phyloP scores from a whole-genome alignment of 1,140 invertebrate species.

The Papilio helenus region DNA sequence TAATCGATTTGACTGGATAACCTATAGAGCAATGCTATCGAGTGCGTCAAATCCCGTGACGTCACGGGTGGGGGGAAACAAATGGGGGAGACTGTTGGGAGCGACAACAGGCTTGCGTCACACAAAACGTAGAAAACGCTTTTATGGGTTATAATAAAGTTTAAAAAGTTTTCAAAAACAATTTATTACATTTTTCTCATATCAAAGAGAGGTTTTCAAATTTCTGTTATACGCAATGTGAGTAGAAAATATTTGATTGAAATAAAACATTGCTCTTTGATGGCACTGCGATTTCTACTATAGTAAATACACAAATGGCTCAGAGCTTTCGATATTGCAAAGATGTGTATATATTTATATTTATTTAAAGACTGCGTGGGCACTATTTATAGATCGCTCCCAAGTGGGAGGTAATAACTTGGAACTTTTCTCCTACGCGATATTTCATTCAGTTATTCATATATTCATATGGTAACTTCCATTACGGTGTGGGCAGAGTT shows the following conservation, averaged over 20 bases:
- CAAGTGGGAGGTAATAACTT: conserved; percentile 40
- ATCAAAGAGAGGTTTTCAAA: too few relatives aligned
- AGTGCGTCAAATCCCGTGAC: conserved; percentile 56
- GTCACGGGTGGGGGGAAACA: conserved; percentile 50
- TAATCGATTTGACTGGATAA: conserved; percentile 39
- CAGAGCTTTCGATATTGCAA: conserved; percentile 22
- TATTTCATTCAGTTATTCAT: conserved; percentile 8
- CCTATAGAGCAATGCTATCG: conserved; percentile 47
- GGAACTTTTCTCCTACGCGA: conserved; percentile 35
- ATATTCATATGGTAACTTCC: conserved; percentile 7
- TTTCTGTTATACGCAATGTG: too few relatives aligned
- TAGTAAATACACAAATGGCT: background rate
- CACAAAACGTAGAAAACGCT: background rate
- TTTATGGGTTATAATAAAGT: too few relatives aligned
- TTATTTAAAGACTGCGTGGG: conserved; percentile 31
- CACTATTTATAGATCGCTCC: conserved; percentile 33
- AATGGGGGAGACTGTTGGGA: conserved; percentile 44
- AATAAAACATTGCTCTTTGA: background rate
- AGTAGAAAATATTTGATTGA: background rate
- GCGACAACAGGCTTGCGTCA: conserved; percentile 38
- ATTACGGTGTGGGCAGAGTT: conserved; percentile 2
- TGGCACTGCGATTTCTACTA: background rate
- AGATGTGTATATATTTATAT: conserved; percentile 10
- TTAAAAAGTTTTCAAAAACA: too few relatives aligned
- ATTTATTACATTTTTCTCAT: too few relatives aligned